Percentiles rank a stretch among this genome's conserved stretches.
Evolutionary conservation across 30 jellyfish, hydroid and myxozoan species (phyloP).

Genomic region (Turritopsis rubra): DNA sequence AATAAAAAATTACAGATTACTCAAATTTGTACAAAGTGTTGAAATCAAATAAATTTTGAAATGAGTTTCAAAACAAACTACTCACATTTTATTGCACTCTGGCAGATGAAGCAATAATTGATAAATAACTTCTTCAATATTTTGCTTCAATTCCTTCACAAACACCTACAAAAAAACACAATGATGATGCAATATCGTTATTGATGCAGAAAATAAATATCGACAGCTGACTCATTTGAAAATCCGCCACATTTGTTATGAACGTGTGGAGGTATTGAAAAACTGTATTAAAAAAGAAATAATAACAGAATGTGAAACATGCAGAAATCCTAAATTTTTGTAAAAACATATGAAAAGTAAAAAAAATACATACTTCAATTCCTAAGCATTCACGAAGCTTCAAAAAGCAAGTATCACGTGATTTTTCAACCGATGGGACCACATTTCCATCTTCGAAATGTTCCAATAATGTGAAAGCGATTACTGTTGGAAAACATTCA

Average conservation of each 20-base stretch:
- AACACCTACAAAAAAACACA: neutral
- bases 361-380: neutral
- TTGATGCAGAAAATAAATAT: neutral
- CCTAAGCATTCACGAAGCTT: neutral
- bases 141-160: neutral
- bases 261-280: neutral
- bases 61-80: neutral
- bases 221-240: no score
- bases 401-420: neutral
- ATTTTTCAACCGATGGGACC: neutral
- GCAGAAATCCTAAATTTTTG: neutral
- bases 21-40: no score
- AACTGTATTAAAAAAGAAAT: neutral
- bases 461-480: neutral
- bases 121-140: neutral
- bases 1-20: neutral
- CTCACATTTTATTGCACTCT: neutral
- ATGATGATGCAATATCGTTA: neutral
- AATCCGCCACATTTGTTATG: no score
- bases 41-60: no score
- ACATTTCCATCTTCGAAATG: neutral
- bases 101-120: neutral
- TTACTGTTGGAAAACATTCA: neutral
- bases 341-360: neutral
- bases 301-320: neutral